phyloP scores from a whole-genome alignment of 2,888 invertebrate genomes.

The Calameuta idolon region DNA sequence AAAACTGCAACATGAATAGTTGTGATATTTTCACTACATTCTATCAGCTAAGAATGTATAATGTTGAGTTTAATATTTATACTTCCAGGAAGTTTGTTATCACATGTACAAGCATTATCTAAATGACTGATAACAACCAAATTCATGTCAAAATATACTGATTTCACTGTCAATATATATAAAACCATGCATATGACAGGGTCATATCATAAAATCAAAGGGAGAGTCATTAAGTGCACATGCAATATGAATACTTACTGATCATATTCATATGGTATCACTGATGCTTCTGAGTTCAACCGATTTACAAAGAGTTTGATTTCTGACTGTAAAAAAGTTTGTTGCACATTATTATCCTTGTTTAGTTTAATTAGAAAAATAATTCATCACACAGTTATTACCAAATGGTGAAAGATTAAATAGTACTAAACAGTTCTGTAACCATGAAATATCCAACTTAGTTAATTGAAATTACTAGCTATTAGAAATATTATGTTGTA shows the following conservation, averaged over 20 bases:
- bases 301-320: slow-evolving; percentile 94
- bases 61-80: neutral
- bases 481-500: neutral
- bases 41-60: neutral
- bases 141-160: neutral
- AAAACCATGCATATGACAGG: too few species aligned
- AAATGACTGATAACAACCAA: neutral
- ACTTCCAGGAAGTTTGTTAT: neutral
- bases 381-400: neutral
- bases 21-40: neutral
- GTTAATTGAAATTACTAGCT: neutral
- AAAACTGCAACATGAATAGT: slow-evolving; percentile 73
- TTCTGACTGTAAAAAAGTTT: slow-evolving; percentile 78
- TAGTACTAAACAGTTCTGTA: neutral
- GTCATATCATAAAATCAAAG: too few species aligned
- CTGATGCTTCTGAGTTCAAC: slow-evolving; percentile 96
- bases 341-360: neutral
- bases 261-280: slow-evolving; percentile 98
- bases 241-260: slow-evolving; percentile 72
- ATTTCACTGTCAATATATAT: neutral
- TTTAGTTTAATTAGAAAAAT: neutral
- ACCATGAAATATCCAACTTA: neutral
- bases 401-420: neutral
- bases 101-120: neutral
- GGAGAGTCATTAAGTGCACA: too few species aligned